These are phyloP conservation scores for Acrocyrtus sp. DNA, from an alignment of 2,888 invertebrate genomes.

Conservation along the genomic window DNA sequence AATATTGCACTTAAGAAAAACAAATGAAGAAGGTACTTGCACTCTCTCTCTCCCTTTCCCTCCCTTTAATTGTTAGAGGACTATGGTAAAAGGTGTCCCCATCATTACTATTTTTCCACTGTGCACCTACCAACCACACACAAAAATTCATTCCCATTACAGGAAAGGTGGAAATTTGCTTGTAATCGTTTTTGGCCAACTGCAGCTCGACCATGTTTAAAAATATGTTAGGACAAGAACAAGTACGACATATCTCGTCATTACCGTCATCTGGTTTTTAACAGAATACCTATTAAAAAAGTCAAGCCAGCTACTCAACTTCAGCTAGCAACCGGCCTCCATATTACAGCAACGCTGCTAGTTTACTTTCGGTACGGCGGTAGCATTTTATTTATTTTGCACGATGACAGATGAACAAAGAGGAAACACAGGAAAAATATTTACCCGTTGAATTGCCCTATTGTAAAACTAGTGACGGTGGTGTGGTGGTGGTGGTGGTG, in stretches of 20 bases:
- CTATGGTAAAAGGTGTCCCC: neutral
- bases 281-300: no score
- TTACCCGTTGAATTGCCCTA: no score
- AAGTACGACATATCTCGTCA: no score
- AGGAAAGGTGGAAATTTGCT: no score
- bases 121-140: neutral
- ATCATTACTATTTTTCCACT: neutral
- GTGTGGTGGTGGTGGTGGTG: no score
- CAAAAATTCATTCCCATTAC: neutral
- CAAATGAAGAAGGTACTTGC: neutral
- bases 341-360: neutral
- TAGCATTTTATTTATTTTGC: neutral
- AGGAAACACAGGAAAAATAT: neutral
- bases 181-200: neutral
- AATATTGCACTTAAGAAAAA: neutral
- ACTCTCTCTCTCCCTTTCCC: no score
- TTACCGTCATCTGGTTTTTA: no score
- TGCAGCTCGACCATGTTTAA: neutral
- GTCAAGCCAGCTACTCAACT: neutral
- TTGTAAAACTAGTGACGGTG: no score
- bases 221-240: neutral
- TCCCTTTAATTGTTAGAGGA: neutral
- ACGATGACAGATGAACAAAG: neutral
- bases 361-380: neutral
- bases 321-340: neutral